Percentiles rank a stretch among this genome's conserved stretches.
phyloP scores from a whole-genome alignment of 2,113 vertebrate genomes.

The Alouatta palliata region DNA sequence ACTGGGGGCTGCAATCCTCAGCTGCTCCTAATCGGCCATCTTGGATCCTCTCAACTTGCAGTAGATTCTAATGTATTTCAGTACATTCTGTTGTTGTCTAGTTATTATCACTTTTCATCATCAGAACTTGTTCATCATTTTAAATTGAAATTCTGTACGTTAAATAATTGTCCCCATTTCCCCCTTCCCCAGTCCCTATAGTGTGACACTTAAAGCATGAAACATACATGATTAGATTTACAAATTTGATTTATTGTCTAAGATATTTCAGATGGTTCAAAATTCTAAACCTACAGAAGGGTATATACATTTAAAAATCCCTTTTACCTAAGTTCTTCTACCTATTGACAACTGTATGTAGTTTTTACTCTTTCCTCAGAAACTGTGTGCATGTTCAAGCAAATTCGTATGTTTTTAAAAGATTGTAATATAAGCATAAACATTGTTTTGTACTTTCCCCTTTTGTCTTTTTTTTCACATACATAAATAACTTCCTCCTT shows the following conservation, averaged over 20 bases:
- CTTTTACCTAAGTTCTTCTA: not conserved
- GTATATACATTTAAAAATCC: not conserved
- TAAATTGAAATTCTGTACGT: not conserved
- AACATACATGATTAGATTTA: not conserved
- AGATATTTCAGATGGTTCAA: not conserved
- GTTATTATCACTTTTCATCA: not conserved
- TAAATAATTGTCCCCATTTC: not conserved
- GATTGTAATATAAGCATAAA: not conserved
- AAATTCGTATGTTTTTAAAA: slow-evolving; percentile 21
- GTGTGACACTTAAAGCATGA: not conserved
- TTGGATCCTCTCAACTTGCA: no score
- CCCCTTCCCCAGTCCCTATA: not conserved
- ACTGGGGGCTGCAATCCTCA: no score
- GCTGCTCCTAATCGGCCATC: no score
- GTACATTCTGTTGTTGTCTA: not conserved
- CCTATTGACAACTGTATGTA: not conserved
- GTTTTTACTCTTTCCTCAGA: not conserved
- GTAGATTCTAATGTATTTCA: not conserved
- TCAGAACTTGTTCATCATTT: not conserved
- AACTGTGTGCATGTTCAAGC: not conserved
- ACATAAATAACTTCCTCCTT: not conserved
- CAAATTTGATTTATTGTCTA: not conserved
- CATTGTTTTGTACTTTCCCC: not conserved
- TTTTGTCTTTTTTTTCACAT: not conserved
- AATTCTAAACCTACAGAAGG: not conserved